Evolutionary conservation across 2,113 vertebrate species (phyloP).

Genomic region (Poeciliopsis turrubarensis): DNA sequence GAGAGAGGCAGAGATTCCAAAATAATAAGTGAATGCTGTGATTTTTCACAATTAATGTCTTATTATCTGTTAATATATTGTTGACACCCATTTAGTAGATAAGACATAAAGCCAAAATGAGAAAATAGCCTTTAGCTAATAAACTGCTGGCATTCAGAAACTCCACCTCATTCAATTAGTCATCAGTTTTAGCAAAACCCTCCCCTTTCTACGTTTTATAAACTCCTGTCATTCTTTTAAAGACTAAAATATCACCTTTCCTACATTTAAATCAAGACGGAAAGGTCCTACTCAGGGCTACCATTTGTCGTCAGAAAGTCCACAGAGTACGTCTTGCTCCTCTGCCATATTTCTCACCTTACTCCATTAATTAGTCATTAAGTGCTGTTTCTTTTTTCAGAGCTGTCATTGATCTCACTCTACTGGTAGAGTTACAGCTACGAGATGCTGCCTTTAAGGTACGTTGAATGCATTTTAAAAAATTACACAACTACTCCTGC

Average conservation of each 20-base stretch:
- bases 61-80: slow-evolving; percentile 4
- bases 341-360: slow-evolving; percentile 71
- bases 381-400: slow-evolving; percentile 58
- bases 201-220: background rate
- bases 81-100: slow-evolving; percentile 21
- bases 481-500: slow-evolving; percentile 1
- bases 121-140: background rate
- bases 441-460: slow-evolving; percentile 21
- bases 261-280: slow-evolving; percentile 22
- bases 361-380: slow-evolving; percentile 71
- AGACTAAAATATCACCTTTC: slow-evolving; percentile 13
- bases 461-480: slow-evolving; percentile 6
- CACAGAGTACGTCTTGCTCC: slow-evolving; percentile 36
- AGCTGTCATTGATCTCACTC: slow-evolving; percentile 56
- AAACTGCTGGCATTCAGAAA: background rate
- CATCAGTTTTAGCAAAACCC: background rate
- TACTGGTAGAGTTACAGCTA: slow-evolving; percentile 60
- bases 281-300: slow-evolving; percentile 43
- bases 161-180: too few relatives aligned
- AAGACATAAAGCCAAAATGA: background rate
- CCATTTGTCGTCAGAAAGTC: slow-evolving; percentile 33
- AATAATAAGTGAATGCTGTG: background rate
- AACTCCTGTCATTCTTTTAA: background rate
- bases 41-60: background rate
- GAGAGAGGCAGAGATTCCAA: background rate